Evolutionary conservation across 2,888 invertebrate genomes (phyloP).

Genomic region (Archaeoteleia sp.): DNA sequence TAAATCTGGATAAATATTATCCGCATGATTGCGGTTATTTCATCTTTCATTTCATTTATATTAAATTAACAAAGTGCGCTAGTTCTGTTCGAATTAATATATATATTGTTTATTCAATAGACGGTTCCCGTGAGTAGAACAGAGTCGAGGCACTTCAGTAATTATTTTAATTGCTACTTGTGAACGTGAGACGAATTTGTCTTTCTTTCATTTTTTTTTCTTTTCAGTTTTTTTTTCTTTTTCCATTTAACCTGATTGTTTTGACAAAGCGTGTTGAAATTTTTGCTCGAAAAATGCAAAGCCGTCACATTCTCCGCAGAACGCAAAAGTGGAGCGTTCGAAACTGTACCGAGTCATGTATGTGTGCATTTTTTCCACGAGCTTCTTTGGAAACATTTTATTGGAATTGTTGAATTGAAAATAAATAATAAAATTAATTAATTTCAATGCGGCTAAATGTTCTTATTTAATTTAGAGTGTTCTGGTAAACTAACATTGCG

Average conservation of each 20-base stretch:
- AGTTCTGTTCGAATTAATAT: conserved; percentile 30
- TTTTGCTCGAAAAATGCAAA: conserved; percentile 11
- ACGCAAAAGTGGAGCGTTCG: conserved; percentile 8
- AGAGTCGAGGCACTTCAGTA: conserved; percentile 48
- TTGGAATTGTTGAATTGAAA: no score
- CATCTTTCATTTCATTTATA: conserved; percentile 32
- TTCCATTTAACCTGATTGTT: conserved; percentile 18
- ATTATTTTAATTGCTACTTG: conserved; percentile 53
- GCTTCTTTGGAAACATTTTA: no score
- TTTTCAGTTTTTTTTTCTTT: conserved; percentile 13
- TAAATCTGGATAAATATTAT: no score
- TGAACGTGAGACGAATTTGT: conserved; percentile 48
- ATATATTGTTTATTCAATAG: conserved; percentile 43
- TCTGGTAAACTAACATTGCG: no score
- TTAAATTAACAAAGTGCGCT: conserved; percentile 31
- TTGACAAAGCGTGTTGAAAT: conserved; percentile 37
- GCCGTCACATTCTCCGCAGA: conserved; percentile 18
- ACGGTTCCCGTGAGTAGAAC: conserved; percentile 42
- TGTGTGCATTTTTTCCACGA: no score
- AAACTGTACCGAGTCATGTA: no score
- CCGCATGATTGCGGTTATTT: no score
- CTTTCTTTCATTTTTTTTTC: conserved; percentile 3
- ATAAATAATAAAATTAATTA: no score
- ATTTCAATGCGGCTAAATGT: no score
- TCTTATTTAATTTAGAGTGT: no score